A percentile compares a stretch with the other conserved stretches of the same genome.
These are phyloP conservation scores for Heliconius sara DNA, from an alignment of 2,888 invertebrate genomes.

Conservation along the genomic window DNA sequence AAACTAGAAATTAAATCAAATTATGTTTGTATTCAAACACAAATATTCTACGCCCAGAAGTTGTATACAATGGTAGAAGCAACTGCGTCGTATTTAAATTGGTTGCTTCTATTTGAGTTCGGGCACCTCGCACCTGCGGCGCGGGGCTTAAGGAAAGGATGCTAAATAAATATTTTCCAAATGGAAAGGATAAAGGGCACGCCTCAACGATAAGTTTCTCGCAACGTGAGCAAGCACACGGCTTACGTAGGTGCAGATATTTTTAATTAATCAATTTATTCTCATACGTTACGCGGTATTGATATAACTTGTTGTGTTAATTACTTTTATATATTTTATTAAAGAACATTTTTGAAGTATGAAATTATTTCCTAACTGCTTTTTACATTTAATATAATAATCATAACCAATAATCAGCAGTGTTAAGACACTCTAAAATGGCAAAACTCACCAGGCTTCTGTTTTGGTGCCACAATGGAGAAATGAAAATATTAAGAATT, in stretches of 20 bases:
- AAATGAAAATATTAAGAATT: too few relatives aligned
- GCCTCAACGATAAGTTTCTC: conserved; percentile 74
- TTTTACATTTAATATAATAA: too few relatives aligned
- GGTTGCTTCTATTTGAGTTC: conserved; percentile 77
- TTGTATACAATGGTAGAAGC: conserved; percentile 59
- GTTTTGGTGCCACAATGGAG: too few relatives aligned
- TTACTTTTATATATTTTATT: background rate
- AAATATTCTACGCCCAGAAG: conserved; percentile 45
- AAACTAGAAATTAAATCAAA: conserved; percentile 1
- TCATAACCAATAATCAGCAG: background rate
- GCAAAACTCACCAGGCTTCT: too few relatives aligned
- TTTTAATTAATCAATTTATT: conserved; percentile 27
- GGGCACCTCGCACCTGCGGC: conserved; percentile 76
- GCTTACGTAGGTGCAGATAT: conserved; percentile 66
- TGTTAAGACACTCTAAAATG: background rate
- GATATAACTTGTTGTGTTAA: background rate
- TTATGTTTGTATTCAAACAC: conserved; percentile 24
- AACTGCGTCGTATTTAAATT: conserved; percentile 76
- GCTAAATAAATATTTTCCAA: conserved; percentile 81
- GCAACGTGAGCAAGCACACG: conserved; percentile 63
- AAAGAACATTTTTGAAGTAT: background rate
- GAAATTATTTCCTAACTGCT: background rate
- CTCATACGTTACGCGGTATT: background rate
- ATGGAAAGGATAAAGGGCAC: conserved; percentile 78
- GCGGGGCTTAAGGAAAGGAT: conserved; percentile 77